Percentiles rank a stretch among this genome's conserved stretches.
phyloP scores from a whole-genome alignment of 2,797 vertebrate species.

The Phylloscopus collybita region DNA sequence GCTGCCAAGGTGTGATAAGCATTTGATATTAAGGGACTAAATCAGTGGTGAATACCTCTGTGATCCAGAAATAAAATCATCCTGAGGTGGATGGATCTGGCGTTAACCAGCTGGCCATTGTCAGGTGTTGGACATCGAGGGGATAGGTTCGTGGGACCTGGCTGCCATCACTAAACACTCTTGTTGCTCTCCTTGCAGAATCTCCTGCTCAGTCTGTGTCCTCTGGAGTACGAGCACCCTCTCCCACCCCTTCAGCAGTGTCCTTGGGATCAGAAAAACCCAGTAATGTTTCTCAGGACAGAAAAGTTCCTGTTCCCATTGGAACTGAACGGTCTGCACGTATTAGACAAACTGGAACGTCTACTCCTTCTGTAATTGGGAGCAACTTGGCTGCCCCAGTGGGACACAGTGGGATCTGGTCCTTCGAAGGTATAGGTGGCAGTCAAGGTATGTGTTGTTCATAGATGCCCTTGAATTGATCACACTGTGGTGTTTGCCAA shows the following conservation, averaged over 20 bases:
- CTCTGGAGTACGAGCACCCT: slow-evolving; percentile 81
- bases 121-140: fast-evolving
- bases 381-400: slow-evolving; percentile 83
- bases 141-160: not conserved
- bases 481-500: fast-evolving
- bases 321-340: slow-evolving; percentile 84
- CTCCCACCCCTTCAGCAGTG: slow-evolving; percentile 81
- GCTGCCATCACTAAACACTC: not conserved
- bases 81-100: not conserved
- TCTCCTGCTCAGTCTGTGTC: slow-evolving; percentile 80
- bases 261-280: slow-evolving; percentile 82
- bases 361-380: slow-evolving; percentile 82
- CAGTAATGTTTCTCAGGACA: slow-evolving; percentile 82
- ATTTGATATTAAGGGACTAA: not conserved
- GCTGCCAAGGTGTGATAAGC: not conserved
- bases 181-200: slow-evolving; percentile 58
- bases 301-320: slow-evolving; percentile 85
- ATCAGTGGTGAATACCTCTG: too few species aligned
- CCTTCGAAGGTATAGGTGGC: slow-evolving; percentile 84
- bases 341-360: slow-evolving; percentile 85
- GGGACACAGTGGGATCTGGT: slow-evolving; percentile 85
- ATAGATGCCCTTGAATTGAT: not conserved
- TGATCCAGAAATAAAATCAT: not conserved
- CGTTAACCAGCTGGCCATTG: fast-evolving
- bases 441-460: slow-evolving; percentile 76